phyloP scores from a whole-genome alignment of 1,140 invertebrate genomes.

The Drosophila sp. region DNA sequence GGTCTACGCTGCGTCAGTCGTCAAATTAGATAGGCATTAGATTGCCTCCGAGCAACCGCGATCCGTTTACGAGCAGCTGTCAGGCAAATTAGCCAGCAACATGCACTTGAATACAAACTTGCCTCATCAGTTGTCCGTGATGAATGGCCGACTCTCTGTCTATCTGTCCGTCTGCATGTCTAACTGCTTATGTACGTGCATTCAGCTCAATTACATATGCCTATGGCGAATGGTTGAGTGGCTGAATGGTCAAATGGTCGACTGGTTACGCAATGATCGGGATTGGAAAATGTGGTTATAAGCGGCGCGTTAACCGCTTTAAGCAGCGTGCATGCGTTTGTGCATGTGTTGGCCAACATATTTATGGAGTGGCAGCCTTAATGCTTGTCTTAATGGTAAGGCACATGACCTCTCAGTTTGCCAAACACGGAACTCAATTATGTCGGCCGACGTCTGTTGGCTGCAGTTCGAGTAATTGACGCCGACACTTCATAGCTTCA shows the following conservation, averaged over 20 bases:
- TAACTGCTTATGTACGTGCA: conserved; percentile 39
- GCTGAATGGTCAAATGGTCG: conserved; percentile 4
- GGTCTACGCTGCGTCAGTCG: conserved; percentile 13
- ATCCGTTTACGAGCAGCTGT: conserved; percentile 50
- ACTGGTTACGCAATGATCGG: conserved; percentile 11
- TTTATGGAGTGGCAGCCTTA: conserved; percentile 40
- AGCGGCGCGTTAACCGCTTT: conserved; percentile 72
- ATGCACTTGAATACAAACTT: conserved; percentile 53
- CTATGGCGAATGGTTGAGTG: conserved; percentile 9
- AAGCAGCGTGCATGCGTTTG: conserved; percentile 34
- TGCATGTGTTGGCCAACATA: conserved; percentile 44
- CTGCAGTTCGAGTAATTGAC: conserved; percentile 4
- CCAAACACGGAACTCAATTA: conserved; percentile 61
- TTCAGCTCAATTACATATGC: conserved; percentile 64
- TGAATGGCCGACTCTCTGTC: conserved; percentile 32
- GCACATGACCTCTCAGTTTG: conserved; percentile 16
- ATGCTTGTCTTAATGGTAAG: conserved; percentile 59
- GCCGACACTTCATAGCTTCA: conserved; percentile 51
- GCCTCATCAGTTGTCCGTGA: conserved; percentile 41
- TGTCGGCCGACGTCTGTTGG: conserved; percentile 5
- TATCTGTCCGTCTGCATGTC: not conserved
- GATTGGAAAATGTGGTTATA: conserved; percentile 40
- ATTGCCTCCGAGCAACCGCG: conserved; percentile 38
- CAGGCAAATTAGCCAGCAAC: conserved; percentile 53
- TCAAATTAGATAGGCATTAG: conserved; percentile 28